Conservation (phyloP, 2,797 vertebrate species). For the Adrianichthys oophorus region DNA sequence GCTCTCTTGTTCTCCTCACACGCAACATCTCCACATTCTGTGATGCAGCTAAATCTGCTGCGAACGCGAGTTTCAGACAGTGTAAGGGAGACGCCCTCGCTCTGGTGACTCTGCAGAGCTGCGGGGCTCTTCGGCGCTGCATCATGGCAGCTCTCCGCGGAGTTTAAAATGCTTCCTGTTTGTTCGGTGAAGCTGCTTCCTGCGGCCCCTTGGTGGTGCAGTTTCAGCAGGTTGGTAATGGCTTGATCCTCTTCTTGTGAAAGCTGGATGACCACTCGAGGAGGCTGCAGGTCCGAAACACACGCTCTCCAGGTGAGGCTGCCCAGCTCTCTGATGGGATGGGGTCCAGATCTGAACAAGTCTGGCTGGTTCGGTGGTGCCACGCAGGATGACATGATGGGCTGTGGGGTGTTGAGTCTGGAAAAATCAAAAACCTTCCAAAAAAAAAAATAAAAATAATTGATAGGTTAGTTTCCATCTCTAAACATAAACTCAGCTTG, state of each 20-base stretch:
- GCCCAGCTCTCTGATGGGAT: constrained; percentile 51
- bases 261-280: constrained; percentile 53
- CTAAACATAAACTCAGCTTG: no score
- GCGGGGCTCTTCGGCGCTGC: no score
- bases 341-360: constrained; percentile 43
- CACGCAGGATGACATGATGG: constrained; percentile 56
- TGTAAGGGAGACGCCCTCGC: no score
- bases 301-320: constrained; percentile 9
- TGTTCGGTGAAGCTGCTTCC: background rate
- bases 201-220: constrained; percentile 39
- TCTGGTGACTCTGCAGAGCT: background rate
- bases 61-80: constrained; percentile 19
- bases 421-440: constrained; percentile 45
- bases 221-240: constrained; percentile 64
- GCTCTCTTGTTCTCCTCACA: background rate
- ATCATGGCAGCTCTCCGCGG: no score
- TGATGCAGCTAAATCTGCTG: background rate
- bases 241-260: constrained; percentile 69
- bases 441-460: background rate
- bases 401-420: constrained; percentile 63
- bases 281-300: accelerated
- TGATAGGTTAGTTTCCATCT: no score
- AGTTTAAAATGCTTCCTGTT: no score
- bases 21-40: background rate
- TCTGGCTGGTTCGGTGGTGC: constrained; percentile 39